These are phyloP conservation scores for Hoplodrina blanda DNA, from an alignment of 2,888 invertebrate species.

Conservation along the genomic window DNA sequence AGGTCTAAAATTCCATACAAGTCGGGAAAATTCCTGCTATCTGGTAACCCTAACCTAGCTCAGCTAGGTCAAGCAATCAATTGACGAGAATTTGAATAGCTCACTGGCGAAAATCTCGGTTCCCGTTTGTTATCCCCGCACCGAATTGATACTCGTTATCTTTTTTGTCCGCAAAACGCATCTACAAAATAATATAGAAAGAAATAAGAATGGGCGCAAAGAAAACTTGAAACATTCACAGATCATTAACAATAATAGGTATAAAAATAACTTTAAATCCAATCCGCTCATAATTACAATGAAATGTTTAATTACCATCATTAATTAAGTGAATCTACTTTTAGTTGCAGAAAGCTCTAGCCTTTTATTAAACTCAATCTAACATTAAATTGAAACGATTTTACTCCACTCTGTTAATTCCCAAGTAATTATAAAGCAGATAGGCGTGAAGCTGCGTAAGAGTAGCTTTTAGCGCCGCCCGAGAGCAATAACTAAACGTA, in stretches of 20 bases:
- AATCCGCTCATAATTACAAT: neutral
- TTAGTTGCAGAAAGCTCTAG: neutral
- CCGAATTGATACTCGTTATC: too few species aligned
- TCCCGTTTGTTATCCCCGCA: too few species aligned
- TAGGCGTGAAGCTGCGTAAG: constrained; percentile 62
- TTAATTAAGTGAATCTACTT: constrained; percentile 13
- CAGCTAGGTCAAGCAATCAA: too few species aligned
- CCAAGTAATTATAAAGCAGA: constrained; percentile 59
- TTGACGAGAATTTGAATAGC: too few species aligned
- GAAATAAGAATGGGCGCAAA: too few species aligned
- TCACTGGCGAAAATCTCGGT: too few species aligned
- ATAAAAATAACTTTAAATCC: neutral
- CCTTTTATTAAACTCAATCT: constrained; percentile 26
- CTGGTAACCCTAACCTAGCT: too few species aligned
- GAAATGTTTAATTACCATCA: neutral
- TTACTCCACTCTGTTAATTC: constrained; percentile 49
- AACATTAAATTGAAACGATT: constrained; percentile 42
- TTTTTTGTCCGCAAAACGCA: too few species aligned
- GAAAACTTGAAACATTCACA: neutral
- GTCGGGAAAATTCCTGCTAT: too few species aligned
- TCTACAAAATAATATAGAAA: too few species aligned
- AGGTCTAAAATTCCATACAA: too few species aligned
- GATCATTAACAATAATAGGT: neutral
- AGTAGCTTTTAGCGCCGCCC: constrained; percentile 66
- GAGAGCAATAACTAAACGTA: constrained; percentile 60